Base-by-base conservation (phyloP, 2,113 vertebrate genomes). In the Gadus macrocephalus region DNA sequence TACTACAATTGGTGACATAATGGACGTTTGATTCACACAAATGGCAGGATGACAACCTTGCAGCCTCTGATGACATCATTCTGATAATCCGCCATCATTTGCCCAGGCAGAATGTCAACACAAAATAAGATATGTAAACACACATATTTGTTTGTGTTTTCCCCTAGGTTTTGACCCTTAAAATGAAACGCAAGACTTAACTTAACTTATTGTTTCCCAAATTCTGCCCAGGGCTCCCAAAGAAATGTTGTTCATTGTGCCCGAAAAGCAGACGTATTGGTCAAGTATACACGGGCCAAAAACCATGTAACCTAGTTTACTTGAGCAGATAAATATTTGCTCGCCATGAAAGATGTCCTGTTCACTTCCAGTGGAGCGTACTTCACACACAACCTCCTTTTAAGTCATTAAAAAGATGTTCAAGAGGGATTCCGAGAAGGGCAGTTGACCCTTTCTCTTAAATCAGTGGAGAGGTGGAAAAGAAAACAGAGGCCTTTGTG, bases 231-330 rank as follows among this genome's bases (percentile, higher is more conserved):
- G 53, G 76, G 77, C 66, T 68, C 28, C 53, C 7, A 14, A 0
- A 9, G 78, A 71, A 86, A 81, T 78, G 78, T 72, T 25, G 20
- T 71, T 64, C n/a, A 53, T 62, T 38, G 53, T 68, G 71, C 71
- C 70, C 68, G 77, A 66, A 68, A 67, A 72, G 2, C 64, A 60
- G n/a, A 38, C 28, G 5, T 55, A 64, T 59, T 38, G 7, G 19
- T 68, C 67, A 56, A 68, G 64, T 71, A 68, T 64, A 68, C 62
- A 4, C 16, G 38, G 77, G 77, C 76, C 71, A 74, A 77, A 79
- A 73, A 62, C 70, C 31, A 35, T 65, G 65, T 67, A 78, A 71
- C 75, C 64, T 61, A 71, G 69, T 66, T 72, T 80, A 19, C 19
- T 19, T 42, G 62, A 71, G 17, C 69, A 67, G 69, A 69, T 42